Evolutionary conservation across 2,113 vertebrate genomes (phyloP).

Genomic region (Syrmaticus mikado): DNA sequence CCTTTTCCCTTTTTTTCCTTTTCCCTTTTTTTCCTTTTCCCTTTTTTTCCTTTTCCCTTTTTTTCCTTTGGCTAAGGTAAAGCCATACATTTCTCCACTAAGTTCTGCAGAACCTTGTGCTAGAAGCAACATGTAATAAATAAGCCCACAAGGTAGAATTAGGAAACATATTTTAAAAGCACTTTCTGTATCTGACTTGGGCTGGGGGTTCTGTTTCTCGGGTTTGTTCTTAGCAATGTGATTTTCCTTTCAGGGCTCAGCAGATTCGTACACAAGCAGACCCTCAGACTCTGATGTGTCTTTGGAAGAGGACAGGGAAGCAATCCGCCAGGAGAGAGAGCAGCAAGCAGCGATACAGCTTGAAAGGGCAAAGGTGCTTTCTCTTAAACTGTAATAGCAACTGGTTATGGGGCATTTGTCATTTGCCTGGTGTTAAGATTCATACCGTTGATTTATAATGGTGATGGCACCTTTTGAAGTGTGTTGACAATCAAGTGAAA

Average conservation of each 20-base stretch:
- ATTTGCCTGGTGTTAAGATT: neutral
- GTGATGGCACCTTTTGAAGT: neutral
- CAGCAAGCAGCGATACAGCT: conserved; percentile 95
- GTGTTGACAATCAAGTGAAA: accelerated
- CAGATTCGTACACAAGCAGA: conserved; percentile 98
- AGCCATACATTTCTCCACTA: neutral
- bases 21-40: no score
- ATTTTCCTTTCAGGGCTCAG: conserved; percentile 88
- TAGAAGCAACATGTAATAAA: neutral
- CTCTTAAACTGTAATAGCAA: neutral
- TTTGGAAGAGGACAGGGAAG: conserved; percentile 96
- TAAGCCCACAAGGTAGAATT: neutral
- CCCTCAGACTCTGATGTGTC: conserved; percentile 99
- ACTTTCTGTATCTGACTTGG: neutral
- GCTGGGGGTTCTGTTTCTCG: neutral
- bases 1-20: no score
- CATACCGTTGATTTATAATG: neutral
- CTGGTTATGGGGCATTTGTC: accelerated
- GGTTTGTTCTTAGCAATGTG: neutral
- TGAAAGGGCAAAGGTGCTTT: conserved; percentile 93
- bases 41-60: no score
- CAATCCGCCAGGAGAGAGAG: conserved; percentile 92
- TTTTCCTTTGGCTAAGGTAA: neutral
- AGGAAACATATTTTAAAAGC: neutral
- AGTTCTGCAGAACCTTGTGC: neutral